A percentile compares a stretch with the other conserved stretches of the same genome.
Evolutionary conservation across 2,797 vertebrate genomes (phyloP).

Genomic region (Mus spretus): DNA sequence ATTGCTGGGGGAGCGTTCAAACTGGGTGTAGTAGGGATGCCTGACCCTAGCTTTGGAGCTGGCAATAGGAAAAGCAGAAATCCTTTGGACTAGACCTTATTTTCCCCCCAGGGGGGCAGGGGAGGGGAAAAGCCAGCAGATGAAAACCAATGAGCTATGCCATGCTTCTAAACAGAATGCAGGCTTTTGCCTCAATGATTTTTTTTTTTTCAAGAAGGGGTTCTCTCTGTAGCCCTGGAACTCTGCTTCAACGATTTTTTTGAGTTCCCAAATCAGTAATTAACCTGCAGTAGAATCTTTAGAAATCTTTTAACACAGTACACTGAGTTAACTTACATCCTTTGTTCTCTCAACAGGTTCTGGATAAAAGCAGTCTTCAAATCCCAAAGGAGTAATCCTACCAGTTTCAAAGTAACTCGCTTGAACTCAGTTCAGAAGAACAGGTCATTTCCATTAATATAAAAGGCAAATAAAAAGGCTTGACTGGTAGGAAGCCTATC

Average conservation of each 20-base stretch:
- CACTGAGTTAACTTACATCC: conserved; percentile 5
- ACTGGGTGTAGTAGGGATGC: background rate
- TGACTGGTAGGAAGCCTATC: background rate
- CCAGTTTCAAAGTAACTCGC: conserved; percentile 59
- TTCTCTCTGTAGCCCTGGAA: background rate
- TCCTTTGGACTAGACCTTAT: background rate
- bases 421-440: conserved; percentile 58
- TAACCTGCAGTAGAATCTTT: conserved; percentile 29
- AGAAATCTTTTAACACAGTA: background rate
- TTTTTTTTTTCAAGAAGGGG: background rate
- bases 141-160: background rate
- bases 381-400: conserved; percentile 36
- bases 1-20: background rate
- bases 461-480: conserved; percentile 56
- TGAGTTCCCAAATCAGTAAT: conserved; percentile 7
- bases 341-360: conserved; percentile 58
- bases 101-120: background rate
- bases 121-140: background rate
- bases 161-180: background rate
- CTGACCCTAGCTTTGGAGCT: background rate
- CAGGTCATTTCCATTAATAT: conserved; percentile 29
- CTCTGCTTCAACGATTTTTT: background rate
- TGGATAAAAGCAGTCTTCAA: conserved; percentile 59
- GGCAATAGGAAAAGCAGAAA: background rate
- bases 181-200: background rate